phyloP scores from a whole-genome alignment of 2,888 invertebrate species.

The Nomada lathburiana region DNA sequence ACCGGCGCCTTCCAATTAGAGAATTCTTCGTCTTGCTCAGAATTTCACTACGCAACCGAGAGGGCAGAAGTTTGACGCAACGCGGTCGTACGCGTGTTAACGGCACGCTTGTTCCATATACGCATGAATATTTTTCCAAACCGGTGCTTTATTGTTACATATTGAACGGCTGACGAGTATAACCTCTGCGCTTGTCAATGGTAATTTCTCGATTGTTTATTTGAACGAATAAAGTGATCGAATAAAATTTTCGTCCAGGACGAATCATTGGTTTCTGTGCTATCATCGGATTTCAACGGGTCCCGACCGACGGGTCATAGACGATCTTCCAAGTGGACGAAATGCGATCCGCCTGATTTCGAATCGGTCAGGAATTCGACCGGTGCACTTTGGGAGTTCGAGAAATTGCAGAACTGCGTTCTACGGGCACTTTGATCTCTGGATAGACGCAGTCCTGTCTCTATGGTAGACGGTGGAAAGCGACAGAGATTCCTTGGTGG shows the following conservation, averaged over 20 bases:
- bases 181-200: too few relatives aligned
- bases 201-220: too few relatives aligned
- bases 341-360: conserved; percentile 43
- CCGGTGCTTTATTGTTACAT: too few relatives aligned
- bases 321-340: conserved; percentile 40
- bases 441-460: background rate
- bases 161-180: too few relatives aligned
- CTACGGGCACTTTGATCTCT: conserved; percentile 28
- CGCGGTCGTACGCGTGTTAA: too few relatives aligned
- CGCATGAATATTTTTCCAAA: too few relatives aligned
- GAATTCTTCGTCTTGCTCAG: background rate
- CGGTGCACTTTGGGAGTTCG: conserved; percentile 23
- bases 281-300: conserved; percentile 39
- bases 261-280: too few relatives aligned
- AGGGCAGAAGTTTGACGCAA: too few relatives aligned
- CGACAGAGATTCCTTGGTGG: background rate
- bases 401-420: conserved; percentile 2
- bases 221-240: too few relatives aligned
- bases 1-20: background rate
- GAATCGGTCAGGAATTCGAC: conserved; percentile 5
- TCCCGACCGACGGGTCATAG: conserved; percentile 15
- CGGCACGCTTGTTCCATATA: too few relatives aligned
- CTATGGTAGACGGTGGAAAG: conserved; percentile 3
- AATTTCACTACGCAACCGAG: background rate
- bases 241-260: background rate